Percentiles rank a stretch among this genome's conserved stretches.
These are phyloP conservation scores for Cryptomyrus ogoouensis DNA, from an alignment of 2,113 vertebrate species.

Conservation along the genomic window DNA sequence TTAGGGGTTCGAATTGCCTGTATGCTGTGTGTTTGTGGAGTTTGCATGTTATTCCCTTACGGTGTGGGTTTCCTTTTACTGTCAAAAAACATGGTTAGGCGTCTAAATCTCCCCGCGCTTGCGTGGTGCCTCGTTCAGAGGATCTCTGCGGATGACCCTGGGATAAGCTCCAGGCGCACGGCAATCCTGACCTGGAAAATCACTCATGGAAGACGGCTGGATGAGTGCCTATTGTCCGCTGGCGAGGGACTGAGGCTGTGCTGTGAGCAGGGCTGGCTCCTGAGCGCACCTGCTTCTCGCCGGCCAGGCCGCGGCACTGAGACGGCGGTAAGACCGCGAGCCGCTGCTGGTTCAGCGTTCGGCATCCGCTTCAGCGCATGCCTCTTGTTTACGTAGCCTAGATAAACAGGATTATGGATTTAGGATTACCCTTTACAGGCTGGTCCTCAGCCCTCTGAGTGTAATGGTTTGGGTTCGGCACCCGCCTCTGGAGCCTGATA, in stretches of 20 bases:
- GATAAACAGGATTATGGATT: slow-evolving; percentile 59
- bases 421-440: slow-evolving; percentile 48
- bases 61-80: neutral
- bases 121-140: neutral
- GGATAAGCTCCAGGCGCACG: neutral
- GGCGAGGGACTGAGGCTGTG: neutral
- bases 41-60: neutral
- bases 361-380: neutral
- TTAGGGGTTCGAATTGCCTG: neutral
- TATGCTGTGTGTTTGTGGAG: neutral
- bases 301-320: neutral
- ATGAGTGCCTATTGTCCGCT: neutral
- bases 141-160: neutral
- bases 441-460: neutral
- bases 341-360: neutral
- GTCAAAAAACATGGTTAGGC: neutral
- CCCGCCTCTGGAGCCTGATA: neutral
- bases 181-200: neutral
- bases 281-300: neutral
- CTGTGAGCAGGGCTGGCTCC: neutral
- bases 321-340: neutral
- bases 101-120: neutral
- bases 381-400: slow-evolving; percentile 24
- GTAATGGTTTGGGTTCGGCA: neutral
- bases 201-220: neutral